Evolutionary conservation across 2,797 vertebrate species (phyloP).

Genomic region (Sus cebifrons): DNA sequence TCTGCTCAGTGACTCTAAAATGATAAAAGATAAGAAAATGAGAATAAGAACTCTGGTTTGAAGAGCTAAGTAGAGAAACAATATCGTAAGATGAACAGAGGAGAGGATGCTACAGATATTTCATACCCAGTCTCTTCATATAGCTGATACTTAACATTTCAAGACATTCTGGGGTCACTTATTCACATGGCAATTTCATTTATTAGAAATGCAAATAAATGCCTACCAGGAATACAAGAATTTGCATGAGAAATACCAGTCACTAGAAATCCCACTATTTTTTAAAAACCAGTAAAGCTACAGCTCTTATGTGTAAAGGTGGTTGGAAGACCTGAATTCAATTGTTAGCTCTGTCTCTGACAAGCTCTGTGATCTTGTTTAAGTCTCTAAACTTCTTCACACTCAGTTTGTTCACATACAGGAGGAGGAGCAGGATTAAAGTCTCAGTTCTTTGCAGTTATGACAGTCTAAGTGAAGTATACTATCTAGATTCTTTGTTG

Average conservation of each 20-base stretch:
- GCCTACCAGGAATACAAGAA: constrained; percentile 63
- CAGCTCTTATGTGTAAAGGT: not conserved
- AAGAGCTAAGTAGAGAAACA: constrained; percentile 62
- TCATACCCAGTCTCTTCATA: constrained; percentile 65
- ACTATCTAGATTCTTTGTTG: constrained; percentile 18
- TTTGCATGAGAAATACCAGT: not conserved
- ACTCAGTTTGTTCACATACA: not conserved
- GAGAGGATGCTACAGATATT: not conserved
- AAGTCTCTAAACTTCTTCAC: not conserved
- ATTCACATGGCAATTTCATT: constrained; percentile 63
- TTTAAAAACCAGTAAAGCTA: not conserved
- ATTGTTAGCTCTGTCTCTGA: not conserved
- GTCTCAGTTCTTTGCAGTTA: not conserved
- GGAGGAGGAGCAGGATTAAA: not conserved
- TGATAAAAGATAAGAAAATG: constrained; percentile 69
- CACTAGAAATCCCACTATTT: not conserved
- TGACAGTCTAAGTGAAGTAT: not conserved
- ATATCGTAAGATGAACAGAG: not conserved
- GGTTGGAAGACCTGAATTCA: not conserved
- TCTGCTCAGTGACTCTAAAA: constrained; percentile 84
- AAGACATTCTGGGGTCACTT: constrained; percentile 63
- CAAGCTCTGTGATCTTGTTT: not conserved
- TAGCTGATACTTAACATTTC: constrained; percentile 51
- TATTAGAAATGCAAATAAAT: constrained; percentile 60
- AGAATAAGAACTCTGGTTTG: constrained; percentile 77